A percentile compares a stretch with the other conserved stretches of the same genome.
These are phyloP conservation scores for Iguana delicatissima DNA, from an alignment of 2,797 vertebrate species.

Conservation along the genomic window DNA sequence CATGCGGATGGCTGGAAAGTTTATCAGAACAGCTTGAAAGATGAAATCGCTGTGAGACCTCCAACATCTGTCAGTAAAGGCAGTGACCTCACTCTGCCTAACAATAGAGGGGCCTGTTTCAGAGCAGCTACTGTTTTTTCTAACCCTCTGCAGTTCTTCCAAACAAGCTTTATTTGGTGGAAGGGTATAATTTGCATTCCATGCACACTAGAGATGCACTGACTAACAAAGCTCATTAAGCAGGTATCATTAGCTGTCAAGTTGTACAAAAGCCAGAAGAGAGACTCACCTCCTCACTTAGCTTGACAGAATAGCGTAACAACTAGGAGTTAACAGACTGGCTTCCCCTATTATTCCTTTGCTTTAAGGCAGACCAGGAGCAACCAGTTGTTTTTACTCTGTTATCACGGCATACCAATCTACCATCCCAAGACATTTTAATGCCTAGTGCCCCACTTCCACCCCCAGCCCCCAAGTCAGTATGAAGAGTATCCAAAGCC, in stretches of 20 bases:
- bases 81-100: too few relatives aligned
- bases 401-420: not conserved
- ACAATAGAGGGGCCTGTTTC: too few relatives aligned
- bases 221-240: not conserved
- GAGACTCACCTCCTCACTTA: not conserved
- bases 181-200: not conserved
- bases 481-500: too few relatives aligned
- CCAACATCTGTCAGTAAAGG: too few relatives aligned
- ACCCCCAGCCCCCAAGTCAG: not conserved
- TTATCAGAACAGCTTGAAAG: too few relatives aligned
- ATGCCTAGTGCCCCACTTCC: not conserved
- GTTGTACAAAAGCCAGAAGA: not conserved
- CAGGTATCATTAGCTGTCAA: not conserved
- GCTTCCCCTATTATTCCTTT: not conserved
- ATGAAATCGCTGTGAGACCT: too few relatives aligned
- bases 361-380: not conserved
- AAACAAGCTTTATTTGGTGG: not conserved
- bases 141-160: not conserved
- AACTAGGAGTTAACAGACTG: not conserved
- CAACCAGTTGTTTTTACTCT: not conserved
- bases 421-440: not conserved
- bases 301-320: not conserved
- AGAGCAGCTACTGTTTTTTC: not conserved
- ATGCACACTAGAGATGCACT: not conserved
- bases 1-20: too few relatives aligned